Evolutionary conservation across 1,140 invertebrate species (phyloP), one percentile per base, ranked within the genome.

Genomic region (Saxidomus purpurata): DNA sequence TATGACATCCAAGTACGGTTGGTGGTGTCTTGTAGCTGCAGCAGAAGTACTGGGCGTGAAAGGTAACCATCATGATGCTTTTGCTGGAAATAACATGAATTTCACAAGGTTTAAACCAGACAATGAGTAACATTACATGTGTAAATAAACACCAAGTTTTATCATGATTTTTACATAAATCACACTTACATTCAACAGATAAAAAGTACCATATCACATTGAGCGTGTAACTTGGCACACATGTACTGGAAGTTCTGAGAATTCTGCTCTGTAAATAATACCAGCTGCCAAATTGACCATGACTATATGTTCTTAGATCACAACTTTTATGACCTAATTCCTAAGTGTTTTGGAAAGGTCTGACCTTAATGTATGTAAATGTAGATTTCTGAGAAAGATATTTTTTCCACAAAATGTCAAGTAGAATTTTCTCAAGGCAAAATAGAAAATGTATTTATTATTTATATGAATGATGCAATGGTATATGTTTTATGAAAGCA

Each of bases 401-500:
- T n/a, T 38, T 11, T 38, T 71, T 22, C 34, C 34, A 2, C 8
- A 36, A 34, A 31, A 13, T 67, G 63, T 25, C 15, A n/a, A 15
- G 1, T 1, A 28, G 22, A 8, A 28, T 63, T 71, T 38, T 71
- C 67, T 38, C 34, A 71, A 71, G 34, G 67, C 67, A 71, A 28
- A 25, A 28, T 38, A 38, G 2, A 71, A 38, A 38, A 71, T 71
- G 22, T 71, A 67, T 71, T 34, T 34, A 52, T 79, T 79, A 79
- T 79, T 52, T 52, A 79, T 79, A 36, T 59, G 55, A 36, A 79
- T 79, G 76, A 79, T 79, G 76, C 47, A 79, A 79, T 79, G 15
- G 36, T 79, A 34, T 55, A 15, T 34, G 31, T 49, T 79, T 34
- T 59, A 52, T 25, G n/a, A 25, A 43, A 34, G n/a, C 4, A 43